phyloP scores from a whole-genome alignment of 2,888 invertebrate genomes.

The Ethmia dodecea region DNA sequence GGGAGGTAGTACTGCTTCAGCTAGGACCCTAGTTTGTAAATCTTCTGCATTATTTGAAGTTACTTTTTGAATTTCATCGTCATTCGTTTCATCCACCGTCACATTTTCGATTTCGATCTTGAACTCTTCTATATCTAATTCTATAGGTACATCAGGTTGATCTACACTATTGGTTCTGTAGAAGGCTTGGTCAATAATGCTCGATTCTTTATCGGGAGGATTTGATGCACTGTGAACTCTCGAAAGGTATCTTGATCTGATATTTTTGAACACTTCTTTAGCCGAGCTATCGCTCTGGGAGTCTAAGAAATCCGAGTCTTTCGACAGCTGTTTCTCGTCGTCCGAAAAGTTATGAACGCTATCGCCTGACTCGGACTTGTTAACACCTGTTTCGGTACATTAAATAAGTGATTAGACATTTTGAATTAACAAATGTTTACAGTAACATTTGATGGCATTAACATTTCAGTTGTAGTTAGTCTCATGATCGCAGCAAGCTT shows the following conservation, averaged over 20 bases:
- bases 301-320: constrained; percentile 36
- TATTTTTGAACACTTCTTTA: constrained; percentile 60
- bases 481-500: constrained; percentile 37
- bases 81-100: constrained; percentile 56
- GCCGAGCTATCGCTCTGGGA: constrained; percentile 50
- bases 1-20: constrained; percentile 33
- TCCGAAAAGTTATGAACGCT: constrained; percentile 48
- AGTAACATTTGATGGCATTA: constrained; percentile 18
- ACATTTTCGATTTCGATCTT: constrained; percentile 51
- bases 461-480: constrained; percentile 22
- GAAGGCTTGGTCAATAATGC: constrained; percentile 58
- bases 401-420: constrained; percentile 54
- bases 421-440: constrained; percentile 17
- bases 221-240: constrained; percentile 62
- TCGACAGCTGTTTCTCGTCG: constrained; percentile 27
- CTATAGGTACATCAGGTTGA: constrained; percentile 15
- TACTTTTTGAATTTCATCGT: constrained; percentile 33
- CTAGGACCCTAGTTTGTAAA: constrained; percentile 21
- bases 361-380: constrained; percentile 61
- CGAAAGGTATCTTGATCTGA: constrained; percentile 59
- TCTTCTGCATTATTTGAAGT: constrained; percentile 24
- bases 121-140: constrained; percentile 27
- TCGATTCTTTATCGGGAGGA: constrained; percentile 37
- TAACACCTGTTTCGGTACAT: constrained; percentile 68
- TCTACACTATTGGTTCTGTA: constrained; percentile 37